phyloP scores from a whole-genome alignment of 2,113 vertebrate species.

The Rhea pennata region DNA sequence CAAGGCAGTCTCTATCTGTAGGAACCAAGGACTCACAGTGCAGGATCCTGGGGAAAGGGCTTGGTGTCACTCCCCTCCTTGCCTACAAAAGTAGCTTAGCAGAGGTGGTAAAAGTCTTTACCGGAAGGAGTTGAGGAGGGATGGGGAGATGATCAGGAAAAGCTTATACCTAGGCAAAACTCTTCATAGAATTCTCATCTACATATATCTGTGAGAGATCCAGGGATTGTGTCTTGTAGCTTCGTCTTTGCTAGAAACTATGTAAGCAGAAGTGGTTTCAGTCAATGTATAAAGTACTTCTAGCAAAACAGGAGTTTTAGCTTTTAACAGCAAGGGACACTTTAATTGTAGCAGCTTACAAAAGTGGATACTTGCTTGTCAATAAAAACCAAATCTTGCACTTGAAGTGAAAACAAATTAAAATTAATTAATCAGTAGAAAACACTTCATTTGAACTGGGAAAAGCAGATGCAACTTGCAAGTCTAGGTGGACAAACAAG shows the following conservation, averaged over 20 bases:
- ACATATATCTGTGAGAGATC: not conserved
- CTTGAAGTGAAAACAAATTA: slow-evolving; percentile 64
- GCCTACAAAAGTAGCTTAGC: not conserved
- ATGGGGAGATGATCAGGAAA: not conserved
- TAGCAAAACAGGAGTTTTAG: not conserved
- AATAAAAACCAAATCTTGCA: slow-evolving; percentile 56
- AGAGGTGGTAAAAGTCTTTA: rapidly evolving
- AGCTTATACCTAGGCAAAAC: not conserved
- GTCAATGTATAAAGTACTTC: not conserved
- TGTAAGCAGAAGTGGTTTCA: not conserved
- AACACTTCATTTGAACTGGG: slow-evolving; percentile 63
- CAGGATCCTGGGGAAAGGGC: not conserved
- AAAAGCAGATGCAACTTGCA: slow-evolving; percentile 55
- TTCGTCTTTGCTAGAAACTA: not conserved
- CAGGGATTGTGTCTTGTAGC: not conserved
- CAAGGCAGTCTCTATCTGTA: not conserved
- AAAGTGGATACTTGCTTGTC: slow-evolving; percentile 9
- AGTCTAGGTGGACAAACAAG: slow-evolving; percentile 67
- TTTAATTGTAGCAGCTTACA: not conserved
- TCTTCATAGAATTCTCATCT: too few relatives aligned
- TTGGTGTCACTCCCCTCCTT: not conserved
- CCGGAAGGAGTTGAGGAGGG: not conserved
- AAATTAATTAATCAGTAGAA: slow-evolving; percentile 59
- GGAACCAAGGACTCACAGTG: not conserved
- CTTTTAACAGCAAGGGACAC: not conserved